Evolutionary conservation across 2,113 vertebrate genomes (phyloP).

Genomic region (Thamnaconus septentrionalis): DNA sequence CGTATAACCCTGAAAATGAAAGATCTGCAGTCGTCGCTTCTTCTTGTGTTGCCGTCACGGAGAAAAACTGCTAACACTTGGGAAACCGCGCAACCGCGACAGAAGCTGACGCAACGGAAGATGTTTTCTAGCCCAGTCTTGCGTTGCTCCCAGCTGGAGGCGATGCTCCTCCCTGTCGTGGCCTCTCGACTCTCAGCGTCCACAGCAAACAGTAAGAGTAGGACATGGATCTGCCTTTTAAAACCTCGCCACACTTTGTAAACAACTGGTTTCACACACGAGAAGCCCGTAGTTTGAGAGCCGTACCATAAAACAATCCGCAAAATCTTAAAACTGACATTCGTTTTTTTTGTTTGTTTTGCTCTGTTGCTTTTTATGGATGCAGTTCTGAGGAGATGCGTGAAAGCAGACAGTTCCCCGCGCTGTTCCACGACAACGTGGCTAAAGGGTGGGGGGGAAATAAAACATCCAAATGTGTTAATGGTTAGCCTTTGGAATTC

Average conservation of each 20-base stretch:
- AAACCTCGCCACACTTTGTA: slow-evolving; percentile 14
- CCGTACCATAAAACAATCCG: too few species aligned
- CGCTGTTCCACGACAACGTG: slow-evolving; percentile 5
- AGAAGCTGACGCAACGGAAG: slow-evolving; percentile 41
- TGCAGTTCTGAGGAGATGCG: slow-evolving; percentile 27
- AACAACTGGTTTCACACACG: too few species aligned
- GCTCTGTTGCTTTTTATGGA: slow-evolving; percentile 25
- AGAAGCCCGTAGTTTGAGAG: too few species aligned
- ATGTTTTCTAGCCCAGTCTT: too few species aligned
- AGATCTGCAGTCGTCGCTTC: too few species aligned
- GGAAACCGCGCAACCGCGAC: not conserved
- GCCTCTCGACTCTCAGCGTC: slow-evolving; percentile 53
- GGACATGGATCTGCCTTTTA: slow-evolving; percentile 49
- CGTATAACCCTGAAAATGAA: too few species aligned
- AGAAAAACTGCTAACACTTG: too few species aligned
- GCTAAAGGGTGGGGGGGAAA: slow-evolving; percentile 5
- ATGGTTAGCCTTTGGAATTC: slow-evolving; percentile 32
- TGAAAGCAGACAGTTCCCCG: slow-evolving; percentile 3
- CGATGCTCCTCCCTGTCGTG: slow-evolving; percentile 37
- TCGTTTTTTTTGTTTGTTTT: too few species aligned
- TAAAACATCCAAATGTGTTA: slow-evolving; percentile 22
- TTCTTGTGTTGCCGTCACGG: too few species aligned
- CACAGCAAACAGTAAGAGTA: slow-evolving; percentile 50
- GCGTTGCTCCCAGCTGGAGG: too few species aligned
- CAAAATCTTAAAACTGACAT: too few species aligned